Evolutionary conservation across 2,797 vertebrate species (phyloP).

Genomic region (Alfaro cultratus): DNA sequence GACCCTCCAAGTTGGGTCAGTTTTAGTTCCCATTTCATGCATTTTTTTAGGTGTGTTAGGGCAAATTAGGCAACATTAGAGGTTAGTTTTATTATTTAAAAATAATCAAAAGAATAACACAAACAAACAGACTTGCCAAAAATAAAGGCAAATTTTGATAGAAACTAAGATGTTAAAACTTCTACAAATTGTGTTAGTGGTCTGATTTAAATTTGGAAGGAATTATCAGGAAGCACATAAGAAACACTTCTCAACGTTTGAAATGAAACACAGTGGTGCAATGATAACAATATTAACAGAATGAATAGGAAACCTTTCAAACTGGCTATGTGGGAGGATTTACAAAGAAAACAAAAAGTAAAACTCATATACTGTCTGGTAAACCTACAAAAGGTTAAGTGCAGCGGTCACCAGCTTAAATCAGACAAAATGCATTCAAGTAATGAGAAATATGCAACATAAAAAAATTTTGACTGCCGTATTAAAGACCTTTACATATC

Average conservation of each 20-base stretch:
- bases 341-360: neutral
- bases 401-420: neutral
- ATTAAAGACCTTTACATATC: neutral
- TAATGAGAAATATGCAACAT: neutral
- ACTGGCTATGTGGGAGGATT: neutral
- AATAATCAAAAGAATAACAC: too few species aligned
- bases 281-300: neutral
- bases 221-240: neutral
- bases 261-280: neutral
- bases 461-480: neutral
- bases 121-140: neutral
- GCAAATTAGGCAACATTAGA: neutral
- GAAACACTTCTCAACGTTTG: neutral
- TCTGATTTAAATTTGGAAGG: neutral
- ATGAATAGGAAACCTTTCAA: neutral
- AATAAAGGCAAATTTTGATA: neutral
- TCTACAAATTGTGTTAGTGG: neutral
- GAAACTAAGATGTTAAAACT: neutral
- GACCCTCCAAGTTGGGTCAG: constrained; percentile 8
- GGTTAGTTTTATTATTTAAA: neutral
- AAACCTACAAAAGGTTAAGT: neutral
- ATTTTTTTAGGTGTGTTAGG: too few species aligned
- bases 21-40: constrained; percentile 8
- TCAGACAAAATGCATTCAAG: neutral
- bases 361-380: neutral